A percentile compares a stretch with the other conserved stretches of the same genome.
These are phyloP conservation scores for Drosophila arizonae DNA, from an alignment of 1,140 invertebrate species.

Conservation along the genomic window DNA sequence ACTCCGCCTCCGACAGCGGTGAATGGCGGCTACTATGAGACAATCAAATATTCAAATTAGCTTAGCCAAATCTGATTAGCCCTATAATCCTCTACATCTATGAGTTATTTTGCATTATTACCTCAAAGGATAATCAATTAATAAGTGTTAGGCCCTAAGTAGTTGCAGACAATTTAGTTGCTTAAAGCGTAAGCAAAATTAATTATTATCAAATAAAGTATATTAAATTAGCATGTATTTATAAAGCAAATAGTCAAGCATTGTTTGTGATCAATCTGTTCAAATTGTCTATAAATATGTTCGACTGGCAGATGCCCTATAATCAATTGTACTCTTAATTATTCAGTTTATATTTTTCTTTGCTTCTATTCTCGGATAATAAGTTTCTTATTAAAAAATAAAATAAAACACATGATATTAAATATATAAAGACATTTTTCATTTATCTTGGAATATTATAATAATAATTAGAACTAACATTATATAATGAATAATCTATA, in stretches of 20 bases:
- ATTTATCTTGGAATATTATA: background rate
- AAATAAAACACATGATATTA: slow-evolving; percentile 1
- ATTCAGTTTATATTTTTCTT: background rate
- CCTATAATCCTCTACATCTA: background rate
- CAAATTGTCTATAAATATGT: slow-evolving; percentile 10
- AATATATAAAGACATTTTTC: background rate
- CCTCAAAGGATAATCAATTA: slow-evolving; percentile 72
- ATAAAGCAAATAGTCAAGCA: slow-evolving; percentile 9
- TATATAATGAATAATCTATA: too few species aligned
- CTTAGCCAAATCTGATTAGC: background rate
- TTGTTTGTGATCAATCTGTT: slow-evolving; percentile 18
- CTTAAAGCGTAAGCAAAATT: slow-evolving; percentile 40
- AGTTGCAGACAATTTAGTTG: slow-evolving; percentile 53
- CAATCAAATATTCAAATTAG: slow-evolving; percentile 76
- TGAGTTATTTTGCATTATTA: slow-evolving; percentile 49
- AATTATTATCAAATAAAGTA: slow-evolving; percentile 39
- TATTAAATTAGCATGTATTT: slow-evolving; percentile 24
- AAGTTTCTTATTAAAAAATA: background rate
- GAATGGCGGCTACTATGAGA: slow-evolving; percentile 65
- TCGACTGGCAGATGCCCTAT: slow-evolving; percentile 6
- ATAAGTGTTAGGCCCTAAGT: slow-evolving; percentile 53
- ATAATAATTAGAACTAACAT: background rate
- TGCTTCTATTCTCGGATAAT: background rate
- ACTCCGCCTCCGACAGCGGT: slow-evolving; percentile 67
- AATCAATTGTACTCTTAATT: background rate